Evolutionary conservation across 2,888 invertebrate genomes (phyloP).

Genomic region (Chirona hameri): DNA sequence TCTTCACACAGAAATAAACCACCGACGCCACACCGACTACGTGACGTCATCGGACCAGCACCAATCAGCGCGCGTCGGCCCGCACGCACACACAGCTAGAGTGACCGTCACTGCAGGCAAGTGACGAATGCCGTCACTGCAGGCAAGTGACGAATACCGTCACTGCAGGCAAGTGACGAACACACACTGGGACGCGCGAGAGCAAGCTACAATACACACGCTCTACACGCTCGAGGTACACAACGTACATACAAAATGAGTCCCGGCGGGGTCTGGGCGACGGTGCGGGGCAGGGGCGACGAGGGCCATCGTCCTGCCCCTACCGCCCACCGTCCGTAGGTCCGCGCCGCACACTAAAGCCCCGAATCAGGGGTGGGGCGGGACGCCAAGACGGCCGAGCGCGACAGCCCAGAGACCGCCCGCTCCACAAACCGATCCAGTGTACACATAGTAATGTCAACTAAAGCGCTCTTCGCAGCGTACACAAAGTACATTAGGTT

Average conservation of each 20-base stretch:
- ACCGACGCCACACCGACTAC: neutral
- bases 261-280: neutral
- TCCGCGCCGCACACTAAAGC: neutral
- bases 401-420: neutral
- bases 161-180: too few species aligned
- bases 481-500: neutral
- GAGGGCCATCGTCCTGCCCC: neutral
- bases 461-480: neutral
- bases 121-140: too few species aligned
- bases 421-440: neutral
- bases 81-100: neutral
- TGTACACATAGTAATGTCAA: neutral
- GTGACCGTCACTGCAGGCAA: too few species aligned
- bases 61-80: neutral
- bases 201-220: neutral
- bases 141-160: too few species aligned
- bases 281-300: neutral
- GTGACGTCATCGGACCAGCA: neutral
- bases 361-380: neutral
- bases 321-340: neutral
- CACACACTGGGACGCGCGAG: too few species aligned
- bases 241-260: constrained; percentile 5
- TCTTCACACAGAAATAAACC: constrained; percentile 8
- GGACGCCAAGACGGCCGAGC: neutral
- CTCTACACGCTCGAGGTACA: neutral